Evolutionary conservation across 2,113 vertebrate genomes (phyloP).

Genomic region (Lota lota): DNA sequence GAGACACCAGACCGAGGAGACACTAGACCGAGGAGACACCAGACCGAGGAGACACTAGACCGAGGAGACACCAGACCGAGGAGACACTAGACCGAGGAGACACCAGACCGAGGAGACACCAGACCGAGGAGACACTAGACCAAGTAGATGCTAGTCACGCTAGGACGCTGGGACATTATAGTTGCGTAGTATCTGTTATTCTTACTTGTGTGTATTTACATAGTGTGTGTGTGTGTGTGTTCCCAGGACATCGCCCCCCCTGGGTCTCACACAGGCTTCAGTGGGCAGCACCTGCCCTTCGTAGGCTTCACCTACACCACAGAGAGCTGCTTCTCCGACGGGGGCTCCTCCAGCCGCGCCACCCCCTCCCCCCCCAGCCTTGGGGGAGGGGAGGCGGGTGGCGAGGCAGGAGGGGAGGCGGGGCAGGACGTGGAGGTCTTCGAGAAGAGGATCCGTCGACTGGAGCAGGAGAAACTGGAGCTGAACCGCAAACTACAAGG

Average conservation of each 20-base stretch:
- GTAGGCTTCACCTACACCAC: conserved; percentile 97
- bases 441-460: conserved; percentile 83
- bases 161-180: no score
- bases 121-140: no score
- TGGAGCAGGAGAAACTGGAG: conserved; percentile 94
- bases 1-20: not conserved
- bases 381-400: conserved; percentile 61
- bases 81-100: not conserved
- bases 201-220: not conserved
- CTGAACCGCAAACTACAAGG: conserved; percentile 90
- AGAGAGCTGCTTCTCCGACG: conserved; percentile 89
- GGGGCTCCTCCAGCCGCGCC: conserved; percentile 69
- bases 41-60: no score
- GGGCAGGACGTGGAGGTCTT: conserved; percentile 86
- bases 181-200: no score
- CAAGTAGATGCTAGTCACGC: no score
- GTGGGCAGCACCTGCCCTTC: conserved; percentile 92
- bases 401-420: conserved; percentile 55
- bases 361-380: conserved; percentile 55
- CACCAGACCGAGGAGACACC: no score
- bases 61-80: no score
- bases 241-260: conserved; percentile 87
- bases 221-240: not conserved
- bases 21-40: no score
- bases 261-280: conserved; percentile 88